These are phyloP conservation scores for Luehdorfia chinensis DNA, from an alignment of 1,140 invertebrate species.

Conservation along the genomic window DNA sequence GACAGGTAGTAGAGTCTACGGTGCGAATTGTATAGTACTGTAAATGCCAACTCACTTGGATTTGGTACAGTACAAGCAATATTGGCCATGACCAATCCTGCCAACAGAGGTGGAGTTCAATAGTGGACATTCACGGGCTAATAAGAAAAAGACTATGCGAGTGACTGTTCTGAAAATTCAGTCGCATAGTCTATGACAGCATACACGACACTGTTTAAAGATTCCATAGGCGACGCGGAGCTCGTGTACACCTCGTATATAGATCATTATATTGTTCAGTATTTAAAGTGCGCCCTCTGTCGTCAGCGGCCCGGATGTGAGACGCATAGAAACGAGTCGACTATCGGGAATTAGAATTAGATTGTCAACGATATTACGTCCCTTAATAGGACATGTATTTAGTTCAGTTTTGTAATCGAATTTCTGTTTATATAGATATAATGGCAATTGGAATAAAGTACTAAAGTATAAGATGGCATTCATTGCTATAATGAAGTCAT, in stretches of 20 bases:
- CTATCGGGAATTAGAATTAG: slow-evolving; percentile 47
- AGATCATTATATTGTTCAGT: slow-evolving; percentile 71
- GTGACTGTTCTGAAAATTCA: too few relatives aligned
- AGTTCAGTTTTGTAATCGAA: slow-evolving; percentile 12
- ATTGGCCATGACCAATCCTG: too few relatives aligned
- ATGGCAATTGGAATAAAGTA: neutral
- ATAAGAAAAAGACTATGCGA: too few relatives aligned
- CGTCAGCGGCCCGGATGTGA: slow-evolving; percentile 39
- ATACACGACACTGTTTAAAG: slow-evolving; percentile 28
- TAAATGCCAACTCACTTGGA: too few relatives aligned
- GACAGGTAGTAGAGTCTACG: too few relatives aligned
- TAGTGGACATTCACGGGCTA: too few relatives aligned
- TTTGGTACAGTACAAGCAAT: too few relatives aligned
- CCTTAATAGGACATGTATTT: slow-evolving; percentile 16
- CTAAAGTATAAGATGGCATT: too few relatives aligned
- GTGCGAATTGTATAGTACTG: too few relatives aligned
- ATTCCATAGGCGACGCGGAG: slow-evolving; percentile 45
- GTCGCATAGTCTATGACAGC: slow-evolving; percentile 32
- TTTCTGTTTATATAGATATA: too few relatives aligned
- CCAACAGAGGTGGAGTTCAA: too few relatives aligned
- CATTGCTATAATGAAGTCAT: too few relatives aligned
- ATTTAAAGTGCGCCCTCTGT: slow-evolving; percentile 57
- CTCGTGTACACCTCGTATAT: slow-evolving; percentile 72
- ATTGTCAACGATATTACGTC: slow-evolving; percentile 29
- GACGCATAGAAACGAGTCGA: slow-evolving; percentile 30